Evolutionary conservation across 2,113 vertebrate genomes (phyloP), one percentile per base, ranked within the genome.

Genomic region (Alosa alosa): DNA sequence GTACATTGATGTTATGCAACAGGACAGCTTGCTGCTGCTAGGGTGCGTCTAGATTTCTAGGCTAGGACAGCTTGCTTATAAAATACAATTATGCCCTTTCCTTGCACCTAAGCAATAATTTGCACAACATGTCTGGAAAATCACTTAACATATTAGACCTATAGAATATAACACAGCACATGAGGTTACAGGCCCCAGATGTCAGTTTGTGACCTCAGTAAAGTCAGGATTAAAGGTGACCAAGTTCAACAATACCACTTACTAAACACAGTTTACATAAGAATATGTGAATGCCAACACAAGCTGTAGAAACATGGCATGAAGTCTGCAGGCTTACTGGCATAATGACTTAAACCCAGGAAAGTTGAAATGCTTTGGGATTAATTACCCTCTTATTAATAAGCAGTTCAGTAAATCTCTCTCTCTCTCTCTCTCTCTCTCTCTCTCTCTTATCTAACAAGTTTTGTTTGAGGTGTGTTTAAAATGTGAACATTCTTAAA

Each of bases 381-480:
- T 6, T 6, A 22, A 60, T 60, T 60, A 22, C 0, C 3, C 57
- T n/a, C 18, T 57, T 49, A 4, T 18, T 57, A 11, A 57, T 57
- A 57, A 57, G 15, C 52, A 57, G 52, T 20, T 60, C 57, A n/a
- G 41, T 4, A 4, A 44, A 44, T 39, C 72, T 75, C 10, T 75
- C 25, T 72, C 64, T 31, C 64, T 72, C 64, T 72, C 64, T 72
- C 64, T 36, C 64, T 11, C 64, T 72, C 64, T 36, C 64, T 36
- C 64, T 36, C 64, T 36, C n/a, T 36, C 64, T 36, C 25, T 36
- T 25, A 72, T 72, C 13, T 36, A 72, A 72, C 31, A 75, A 75
- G 72, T 75, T 75, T 75, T 75, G 72, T 75, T 39, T 75, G 31
- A 75, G 31, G 64, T 72, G 64, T 31, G 64, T 72, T 72, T 8